Conservation (phyloP, 2,888 invertebrate species). For the Trimorus sp. region DNA sequence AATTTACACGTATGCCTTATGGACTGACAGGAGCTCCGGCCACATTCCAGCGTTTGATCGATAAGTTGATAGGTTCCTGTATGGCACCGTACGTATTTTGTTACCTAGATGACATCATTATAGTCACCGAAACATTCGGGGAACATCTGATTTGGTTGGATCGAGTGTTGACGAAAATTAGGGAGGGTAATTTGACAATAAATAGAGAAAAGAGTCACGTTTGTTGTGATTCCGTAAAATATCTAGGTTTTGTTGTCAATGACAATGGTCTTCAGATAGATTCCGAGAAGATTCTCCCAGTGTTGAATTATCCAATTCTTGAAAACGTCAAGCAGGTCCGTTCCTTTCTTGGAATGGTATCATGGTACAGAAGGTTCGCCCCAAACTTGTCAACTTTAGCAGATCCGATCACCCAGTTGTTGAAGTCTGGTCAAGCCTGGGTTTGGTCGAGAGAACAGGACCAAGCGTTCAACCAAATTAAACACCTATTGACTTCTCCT, state of each 20-base stretch:
- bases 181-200: too few relatives aligned
- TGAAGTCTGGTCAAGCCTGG: not conserved
- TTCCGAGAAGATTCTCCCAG: slow-evolving; percentile 33
- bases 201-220: too few relatives aligned
- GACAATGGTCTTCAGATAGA: slow-evolving; percentile 40
- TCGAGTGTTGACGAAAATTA: too few relatives aligned
- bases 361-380: slow-evolving; percentile 9
- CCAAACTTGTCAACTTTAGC: slow-evolving; percentile 11
- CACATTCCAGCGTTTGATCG: too few relatives aligned
- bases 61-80: too few relatives aligned
- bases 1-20: too few relatives aligned
- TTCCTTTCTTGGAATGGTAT: slow-evolving; percentile 68
- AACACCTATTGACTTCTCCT: not conserved
- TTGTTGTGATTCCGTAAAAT: slow-evolving; percentile 3
- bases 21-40: too few relatives aligned
- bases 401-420: slow-evolving; percentile 1
- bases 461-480: not conserved
- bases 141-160: too few relatives aligned
- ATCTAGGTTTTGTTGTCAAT: slow-evolving; percentile 49
- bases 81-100: too few relatives aligned
- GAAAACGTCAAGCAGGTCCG: slow-evolving; percentile 48
- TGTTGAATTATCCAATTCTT: slow-evolving; percentile 40
- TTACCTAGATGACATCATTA: too few relatives aligned
- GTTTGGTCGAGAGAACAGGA: not conserved
- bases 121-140: too few relatives aligned